A percentile compares a stretch with the other conserved stretches of the same genome.
Evolutionary conservation across 2,888 invertebrate species (phyloP).

Genomic region (Thera obeliscata): DNA sequence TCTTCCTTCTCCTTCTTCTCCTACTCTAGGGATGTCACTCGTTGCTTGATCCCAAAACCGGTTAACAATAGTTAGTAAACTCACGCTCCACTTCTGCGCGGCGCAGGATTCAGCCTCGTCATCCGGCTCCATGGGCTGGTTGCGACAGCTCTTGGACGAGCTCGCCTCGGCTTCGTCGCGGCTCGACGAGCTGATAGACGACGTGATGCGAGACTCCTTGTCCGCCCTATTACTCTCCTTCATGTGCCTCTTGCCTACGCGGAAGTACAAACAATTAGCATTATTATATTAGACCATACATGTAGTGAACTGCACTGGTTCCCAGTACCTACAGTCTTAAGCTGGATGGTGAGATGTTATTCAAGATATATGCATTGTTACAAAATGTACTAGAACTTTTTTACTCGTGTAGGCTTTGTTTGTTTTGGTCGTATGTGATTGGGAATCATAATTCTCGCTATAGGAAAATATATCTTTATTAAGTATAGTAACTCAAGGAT

Average conservation of each 20-base stretch:
- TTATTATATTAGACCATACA: neutral
- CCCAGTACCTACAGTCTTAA: too few species aligned
- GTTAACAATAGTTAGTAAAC: neutral
- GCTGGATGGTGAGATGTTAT: too few species aligned
- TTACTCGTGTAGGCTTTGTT: too few species aligned
- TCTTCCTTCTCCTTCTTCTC: too few species aligned
- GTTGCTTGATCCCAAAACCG: too few species aligned
- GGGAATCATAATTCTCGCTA: too few species aligned
- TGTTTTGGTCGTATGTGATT: too few species aligned
- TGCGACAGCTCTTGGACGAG: constrained; percentile 30
- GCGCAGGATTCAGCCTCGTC: constrained; percentile 58
- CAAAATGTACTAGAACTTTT: too few species aligned
- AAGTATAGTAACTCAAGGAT: too few species aligned
- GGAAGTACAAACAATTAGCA: neutral
- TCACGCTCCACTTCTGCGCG: constrained; percentile 69
- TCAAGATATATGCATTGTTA: too few species aligned
- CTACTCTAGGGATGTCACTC: too few species aligned
- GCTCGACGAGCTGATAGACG: constrained; percentile 76
- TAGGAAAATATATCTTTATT: too few species aligned
- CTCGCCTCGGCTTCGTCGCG: constrained; percentile 66
- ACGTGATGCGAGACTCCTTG: constrained; percentile 65
- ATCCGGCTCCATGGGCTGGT: constrained; percentile 31
- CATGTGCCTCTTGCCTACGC: constrained; percentile 82
- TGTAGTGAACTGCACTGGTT: neutral
- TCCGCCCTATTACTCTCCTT: constrained; percentile 47